Base-by-base conservation (phyloP, 2,888 invertebrate genomes). In the Elegia similella region DNA sequence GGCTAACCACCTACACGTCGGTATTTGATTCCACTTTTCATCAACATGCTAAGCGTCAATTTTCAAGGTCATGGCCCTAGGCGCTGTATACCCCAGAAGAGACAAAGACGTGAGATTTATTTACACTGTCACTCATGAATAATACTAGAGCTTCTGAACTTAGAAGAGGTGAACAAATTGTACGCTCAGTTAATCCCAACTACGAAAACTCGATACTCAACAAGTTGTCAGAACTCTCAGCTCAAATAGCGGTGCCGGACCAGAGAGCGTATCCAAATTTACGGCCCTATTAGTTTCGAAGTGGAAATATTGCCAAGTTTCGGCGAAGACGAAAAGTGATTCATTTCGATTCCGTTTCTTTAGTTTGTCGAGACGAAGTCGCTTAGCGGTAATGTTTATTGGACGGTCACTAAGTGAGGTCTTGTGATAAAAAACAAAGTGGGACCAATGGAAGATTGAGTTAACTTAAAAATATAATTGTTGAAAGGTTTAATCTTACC, bases 241-340 rank as follows among this genome's bases (percentile, higher is more conserved):
- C 13, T 23, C 12, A 30, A 30, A 54, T n/a, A 15, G 32, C 43
- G 42, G 42, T 23, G 23, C 29, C 47, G 23, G 5, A n/a, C n/a
- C 32, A 50, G 44, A 38, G 10, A 8, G 1, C 12, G 16, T 17
- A n/a, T 42, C 13, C 15, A 42, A 53, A 32, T 50, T 50, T 50
- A 44, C 53, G 16, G 16, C 32, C 12, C 44, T 46, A 43, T 53
- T 46, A 44, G 54, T 55, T 55, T n/a, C 30, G 13, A 34, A 55
- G 46, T 55, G 43, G 32, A 50, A 50, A 50, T 50, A 50, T 50
- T 38, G 50, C 50, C 8, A 44, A 34, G 34, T 47, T 47, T 30
- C 7, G 47, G 12, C 8, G 12, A 38, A n/a, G 38, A 17, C 44
- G 44, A 16, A 44, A 44, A 46, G 46, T 46, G 46, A 46, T 23